A percentile compares a stretch with the other conserved stretches of the same genome.
Conservation (phyloP, 2,797 vertebrate genomes). For the Mus spretus region DNA sequence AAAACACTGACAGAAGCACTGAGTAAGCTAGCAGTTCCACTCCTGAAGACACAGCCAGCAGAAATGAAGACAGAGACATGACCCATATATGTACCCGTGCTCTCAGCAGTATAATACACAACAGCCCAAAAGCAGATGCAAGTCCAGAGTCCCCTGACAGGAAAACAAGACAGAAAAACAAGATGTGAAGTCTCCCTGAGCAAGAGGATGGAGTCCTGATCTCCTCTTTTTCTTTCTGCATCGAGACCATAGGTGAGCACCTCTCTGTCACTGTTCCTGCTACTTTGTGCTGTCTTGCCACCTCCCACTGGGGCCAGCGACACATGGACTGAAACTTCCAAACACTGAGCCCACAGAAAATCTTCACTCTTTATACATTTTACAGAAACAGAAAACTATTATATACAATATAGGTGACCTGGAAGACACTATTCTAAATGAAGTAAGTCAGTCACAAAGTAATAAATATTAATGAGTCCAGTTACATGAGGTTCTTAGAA, state of each 20-base stretch:
- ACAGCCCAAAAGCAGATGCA: background rate
- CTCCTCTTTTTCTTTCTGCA: background rate
- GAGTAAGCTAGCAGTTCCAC: background rate
- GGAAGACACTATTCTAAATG: background rate
- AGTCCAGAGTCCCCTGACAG: background rate
- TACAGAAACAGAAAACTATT: background rate
- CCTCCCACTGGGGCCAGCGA: background rate
- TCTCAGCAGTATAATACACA: background rate
- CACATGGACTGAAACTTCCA: background rate
- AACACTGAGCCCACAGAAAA: background rate
- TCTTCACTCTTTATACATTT: background rate
- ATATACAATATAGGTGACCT: background rate
- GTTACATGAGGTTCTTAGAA: background rate
- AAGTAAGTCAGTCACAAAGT: background rate
- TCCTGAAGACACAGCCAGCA: background rate
- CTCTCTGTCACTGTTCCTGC: background rate
- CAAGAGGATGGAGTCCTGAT: no score
- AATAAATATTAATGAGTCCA: background rate
- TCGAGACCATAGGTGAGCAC: background rate
- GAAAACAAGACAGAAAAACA: background rate
- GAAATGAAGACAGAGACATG: background rate
- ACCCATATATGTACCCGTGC: background rate
- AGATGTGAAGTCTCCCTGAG: background rate
- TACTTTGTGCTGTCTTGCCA: background rate
- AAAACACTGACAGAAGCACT: constrained; percentile 12